Base-by-base conservation (phyloP, 2,113 vertebrate species). In the Brachionichthys hirsutus region DNA sequence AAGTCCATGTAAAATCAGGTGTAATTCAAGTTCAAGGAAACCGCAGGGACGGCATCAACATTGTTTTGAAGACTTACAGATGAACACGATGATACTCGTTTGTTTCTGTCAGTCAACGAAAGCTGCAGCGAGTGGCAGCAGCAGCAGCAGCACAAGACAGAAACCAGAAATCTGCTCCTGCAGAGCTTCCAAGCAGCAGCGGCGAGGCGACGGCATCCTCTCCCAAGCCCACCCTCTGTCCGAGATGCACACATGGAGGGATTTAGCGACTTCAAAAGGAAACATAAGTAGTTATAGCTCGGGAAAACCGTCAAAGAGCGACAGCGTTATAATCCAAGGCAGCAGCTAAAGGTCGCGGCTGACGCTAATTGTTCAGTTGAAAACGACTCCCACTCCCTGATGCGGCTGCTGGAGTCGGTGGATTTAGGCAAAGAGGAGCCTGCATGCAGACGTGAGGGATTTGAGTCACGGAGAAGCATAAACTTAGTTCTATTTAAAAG, bases 21-120 rank as follows among this genome's bases (percentile, higher is more conserved):
- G 24, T 30, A n/a, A n/a, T n/a, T n/a, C n/a, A n/a, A n/a, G n/a
- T n/a, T n/a, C n/a, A n/a, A 71, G 68, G 67, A 58, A 75, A 61
- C 56, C 50, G 48, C 41, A 44, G 3, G 76, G 67, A n/a, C 53
- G 70, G 73, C 77, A 75, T 6, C 54, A 62, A 73, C 68, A 40
- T 34, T 9, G 49, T 65, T 56, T 82, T 53, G 64, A 73, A 77
- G 59, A 50, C 60, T 73, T 24, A 2, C 15, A 82, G 73, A 85
- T 77, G 75, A 85, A 88, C 85, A 87, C 44, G 73, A 62, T 46
- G 73, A 62, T 82, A 79, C 80, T 88, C 80, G 85, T 89, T 90
- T 88, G 89, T 85, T 87, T 78, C 73, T 74, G 85, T 87, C 90
- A 81, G 63, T 91, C 89, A 84, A 62, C 8, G 52, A 56, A 81